Evolutionary conservation across 2,797 vertebrate species (phyloP).

Genomic region (Sebastes kiyomatsui): DNA sequence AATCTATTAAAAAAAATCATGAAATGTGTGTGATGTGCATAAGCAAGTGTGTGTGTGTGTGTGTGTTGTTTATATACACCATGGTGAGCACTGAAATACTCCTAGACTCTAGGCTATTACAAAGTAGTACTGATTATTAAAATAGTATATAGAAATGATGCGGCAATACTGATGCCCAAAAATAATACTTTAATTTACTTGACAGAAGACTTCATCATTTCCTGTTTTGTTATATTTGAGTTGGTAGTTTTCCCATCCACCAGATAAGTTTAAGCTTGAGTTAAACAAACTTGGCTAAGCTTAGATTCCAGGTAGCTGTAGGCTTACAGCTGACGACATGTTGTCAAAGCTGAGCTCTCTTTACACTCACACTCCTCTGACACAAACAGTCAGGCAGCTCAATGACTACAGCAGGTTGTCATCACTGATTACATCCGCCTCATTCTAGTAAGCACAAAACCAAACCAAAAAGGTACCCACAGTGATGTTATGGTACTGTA

Average conservation of each 20-base stretch:
- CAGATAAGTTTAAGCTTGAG: not conserved
- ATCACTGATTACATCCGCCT: not conserved
- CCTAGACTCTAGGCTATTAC: not conserved
- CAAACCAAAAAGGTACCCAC: not conserved
- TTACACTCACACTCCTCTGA: not conserved
- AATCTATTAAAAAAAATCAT: too few species aligned
- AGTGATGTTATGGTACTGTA: not conserved
- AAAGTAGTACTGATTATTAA: not conserved
- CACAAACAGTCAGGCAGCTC: not conserved
- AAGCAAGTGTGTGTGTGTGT: too few species aligned
- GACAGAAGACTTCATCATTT: not conserved
- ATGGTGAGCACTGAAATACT: not conserved
- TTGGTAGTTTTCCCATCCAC: not conserved
- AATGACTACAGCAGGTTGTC: not conserved
- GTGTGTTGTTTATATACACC: too few species aligned
- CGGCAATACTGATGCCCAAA: not conserved
- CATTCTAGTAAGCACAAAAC: not conserved
- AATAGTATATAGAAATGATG: not conserved
- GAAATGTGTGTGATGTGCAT: too few species aligned
- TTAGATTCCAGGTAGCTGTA: constrained; percentile 15
- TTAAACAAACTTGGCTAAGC: not conserved
- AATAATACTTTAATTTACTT: not conserved
- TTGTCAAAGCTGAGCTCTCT: not conserved
- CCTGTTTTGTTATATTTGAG: not conserved
- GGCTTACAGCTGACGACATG: not conserved